Evolutionary conservation across 2,113 vertebrate genomes (phyloP).

Genomic region (Muscicapa adusta): DNA sequence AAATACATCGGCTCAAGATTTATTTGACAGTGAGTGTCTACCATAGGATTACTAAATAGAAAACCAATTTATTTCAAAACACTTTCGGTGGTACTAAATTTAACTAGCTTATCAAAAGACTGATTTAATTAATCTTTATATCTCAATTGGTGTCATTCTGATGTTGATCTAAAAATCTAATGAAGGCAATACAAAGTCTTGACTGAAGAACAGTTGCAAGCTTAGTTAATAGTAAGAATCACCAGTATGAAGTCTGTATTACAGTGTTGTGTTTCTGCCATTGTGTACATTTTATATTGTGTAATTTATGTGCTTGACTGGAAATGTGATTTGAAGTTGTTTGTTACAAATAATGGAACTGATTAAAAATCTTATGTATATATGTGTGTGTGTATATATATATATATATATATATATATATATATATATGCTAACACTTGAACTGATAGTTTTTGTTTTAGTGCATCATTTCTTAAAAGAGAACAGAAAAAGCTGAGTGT

Average conservation of each 20-base stretch:
- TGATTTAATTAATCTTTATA: not conserved
- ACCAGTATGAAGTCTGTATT: not conserved
- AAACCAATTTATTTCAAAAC: not conserved
- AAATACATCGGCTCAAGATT: accelerated
- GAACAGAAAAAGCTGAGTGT: not conserved
- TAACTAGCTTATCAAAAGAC: not conserved
- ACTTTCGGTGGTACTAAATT: not conserved
- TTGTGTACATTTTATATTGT: not conserved
- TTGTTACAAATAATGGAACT: not conserved
- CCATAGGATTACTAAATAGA: not conserved
- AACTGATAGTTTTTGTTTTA: not conserved
- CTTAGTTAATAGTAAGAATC: not conserved
- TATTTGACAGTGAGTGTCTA: not conserved
- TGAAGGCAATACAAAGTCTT: not conserved
- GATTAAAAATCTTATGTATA: not conserved
- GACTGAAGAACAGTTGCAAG: not conserved
- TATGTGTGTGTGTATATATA: no score
- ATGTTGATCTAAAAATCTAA: not conserved
- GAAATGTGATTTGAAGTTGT: not conserved
- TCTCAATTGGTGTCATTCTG: not conserved
- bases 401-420: not conserved
- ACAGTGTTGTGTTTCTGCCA: not conserved
- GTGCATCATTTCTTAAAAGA: not conserved
- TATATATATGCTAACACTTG: not conserved
- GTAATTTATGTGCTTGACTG: not conserved